Base-by-base conservation (phyloP, 2,113 vertebrate genomes). In the Tamias sibiricus region DNA sequence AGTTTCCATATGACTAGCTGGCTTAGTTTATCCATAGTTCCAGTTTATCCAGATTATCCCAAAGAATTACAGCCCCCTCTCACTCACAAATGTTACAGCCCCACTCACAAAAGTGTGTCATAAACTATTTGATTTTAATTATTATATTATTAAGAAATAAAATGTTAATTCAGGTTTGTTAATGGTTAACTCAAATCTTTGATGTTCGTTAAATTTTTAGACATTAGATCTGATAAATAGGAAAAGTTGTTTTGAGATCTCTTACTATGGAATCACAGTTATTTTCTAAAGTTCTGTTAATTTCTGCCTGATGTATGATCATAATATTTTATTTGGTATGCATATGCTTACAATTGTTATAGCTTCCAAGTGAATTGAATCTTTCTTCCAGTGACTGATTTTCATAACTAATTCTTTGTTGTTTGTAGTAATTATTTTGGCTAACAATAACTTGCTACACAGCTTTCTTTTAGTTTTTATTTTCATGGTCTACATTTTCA, bases 71-170 rank as follows among this genome's bases (percentile, higher is more conserved):
- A 77, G 26, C 64, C 13, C 22, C 20, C 3, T 17, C 42, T 49
- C 26, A 22, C 49, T 89, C 35, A 54, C 6, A 44, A 69, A 92
- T 54, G 16, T 19, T 76, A 75, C 2, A 59, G 24, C 13, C 17
- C 26, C 26, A 17, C 49, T 92, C 24, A 54, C 4, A 44, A 69
- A 92, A 88, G 24, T 42, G 5, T 68, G 16, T 44, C 52, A 80
- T 49, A 57, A 52, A 37, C 68, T 88, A 75, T 76, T 87, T 72
- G 37, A 9, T 71, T 76, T 14, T 57, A 74, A 68, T 13, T 6
- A 82, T 62, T 81, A 59, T 17, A 66, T 64, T 88, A 96, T 74
- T 71, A 62, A 68, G n/a, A 95, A 72, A 59, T 62, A 30, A 77
- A 92, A 91, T 90, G 82, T 57, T 89, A 82, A 74, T 20, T 62